These are phyloP conservation scores for Anticlea derivata DNA, from an alignment of 2,888 invertebrate genomes.

Conservation along the genomic window DNA sequence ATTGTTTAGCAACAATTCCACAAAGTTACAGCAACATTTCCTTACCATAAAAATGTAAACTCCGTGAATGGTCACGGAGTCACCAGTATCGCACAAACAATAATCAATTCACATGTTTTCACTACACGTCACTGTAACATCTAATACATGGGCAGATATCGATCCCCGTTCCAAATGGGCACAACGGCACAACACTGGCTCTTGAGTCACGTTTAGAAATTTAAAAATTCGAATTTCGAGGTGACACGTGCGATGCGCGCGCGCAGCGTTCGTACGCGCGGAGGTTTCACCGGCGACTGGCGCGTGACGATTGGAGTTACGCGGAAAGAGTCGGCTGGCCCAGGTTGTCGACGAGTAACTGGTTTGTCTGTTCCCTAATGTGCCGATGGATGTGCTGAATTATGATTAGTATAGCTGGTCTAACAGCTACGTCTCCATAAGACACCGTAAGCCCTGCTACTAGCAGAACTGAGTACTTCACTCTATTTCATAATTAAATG, in stretches of 20 bases:
- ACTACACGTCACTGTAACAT: conserved; percentile 57
- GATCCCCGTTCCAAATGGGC: conserved; percentile 52
- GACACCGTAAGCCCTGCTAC: conserved; percentile 9
- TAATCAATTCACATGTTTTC: conserved; percentile 59
- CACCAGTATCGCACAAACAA: conserved; percentile 53
- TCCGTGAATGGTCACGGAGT: conserved; percentile 53
- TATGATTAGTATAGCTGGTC: conserved; percentile 44
- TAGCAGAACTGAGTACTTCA: conserved; percentile 5
- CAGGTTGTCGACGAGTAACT: conserved; percentile 62
- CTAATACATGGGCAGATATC: conserved; percentile 48
- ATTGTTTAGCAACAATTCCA: conserved; percentile 32
- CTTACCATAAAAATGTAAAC: conserved; percentile 71
- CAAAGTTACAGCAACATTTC: conserved; percentile 50
- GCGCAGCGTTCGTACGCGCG: conserved; percentile 50
- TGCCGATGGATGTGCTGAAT: conserved; percentile 55
- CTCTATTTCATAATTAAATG: neutral
- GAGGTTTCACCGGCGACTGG: conserved; percentile 66
- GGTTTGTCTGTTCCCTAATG: conserved; percentile 60
- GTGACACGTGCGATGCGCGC: conserved; percentile 48
- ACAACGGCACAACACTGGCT: conserved; percentile 60
- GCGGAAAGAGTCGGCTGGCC: conserved; percentile 39
- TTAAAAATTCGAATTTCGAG: conserved; percentile 47
- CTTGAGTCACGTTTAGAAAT: conserved; percentile 59
- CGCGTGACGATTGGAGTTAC: conserved; percentile 41
- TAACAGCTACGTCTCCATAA: conserved; percentile 31